phyloP scores from a whole-genome alignment of 2,797 vertebrate species.

The Lepidocolaptes lacrymiger region DNA sequence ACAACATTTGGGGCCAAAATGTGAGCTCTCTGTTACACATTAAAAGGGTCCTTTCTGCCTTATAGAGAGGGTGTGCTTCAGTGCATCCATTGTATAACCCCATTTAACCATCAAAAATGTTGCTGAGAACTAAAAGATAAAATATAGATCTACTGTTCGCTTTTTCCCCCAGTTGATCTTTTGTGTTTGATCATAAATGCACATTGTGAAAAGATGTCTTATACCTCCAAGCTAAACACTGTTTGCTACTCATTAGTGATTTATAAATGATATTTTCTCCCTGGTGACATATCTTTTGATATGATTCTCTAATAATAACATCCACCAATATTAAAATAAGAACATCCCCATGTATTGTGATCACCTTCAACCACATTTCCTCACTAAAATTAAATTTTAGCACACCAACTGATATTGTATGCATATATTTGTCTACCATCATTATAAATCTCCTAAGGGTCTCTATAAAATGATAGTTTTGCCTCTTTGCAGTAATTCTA shows the following conservation, averaged over 20 bases:
- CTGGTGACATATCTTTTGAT: constrained; percentile 98
- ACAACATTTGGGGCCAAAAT: constrained; percentile 1
- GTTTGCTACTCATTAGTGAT: constrained; percentile 98
- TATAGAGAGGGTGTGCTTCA: constrained; percentile 31
- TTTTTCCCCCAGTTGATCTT: constrained; percentile 74
- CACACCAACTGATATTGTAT: constrained; percentile 86
- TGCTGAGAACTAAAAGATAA: constrained; percentile 71
- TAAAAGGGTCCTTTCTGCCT: constrained; percentile 27
- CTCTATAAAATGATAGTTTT: constrained; percentile 86
- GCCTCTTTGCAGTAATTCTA: constrained; percentile 85
- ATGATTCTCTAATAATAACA: constrained; percentile 98
- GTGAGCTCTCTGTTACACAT: not conserved
- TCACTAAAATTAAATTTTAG: constrained; percentile 87
- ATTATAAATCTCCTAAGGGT: constrained; percentile 88
- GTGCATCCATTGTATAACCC: constrained; percentile 9
- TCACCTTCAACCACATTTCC: constrained; percentile 88
- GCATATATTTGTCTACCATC: constrained; percentile 86
- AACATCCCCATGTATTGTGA: constrained; percentile 88
- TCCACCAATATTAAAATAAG: constrained; percentile 96
- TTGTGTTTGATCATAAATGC: constrained; percentile 84
- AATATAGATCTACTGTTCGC: constrained; percentile 68
- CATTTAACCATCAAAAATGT: constrained; percentile 64
- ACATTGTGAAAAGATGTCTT: constrained; percentile 85
- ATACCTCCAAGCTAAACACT: constrained; percentile 93
- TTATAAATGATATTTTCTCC: constrained; percentile 99